Conservation (phyloP, 2,797 vertebrate genomes). For the Catostomus latipinnis region DNA sequence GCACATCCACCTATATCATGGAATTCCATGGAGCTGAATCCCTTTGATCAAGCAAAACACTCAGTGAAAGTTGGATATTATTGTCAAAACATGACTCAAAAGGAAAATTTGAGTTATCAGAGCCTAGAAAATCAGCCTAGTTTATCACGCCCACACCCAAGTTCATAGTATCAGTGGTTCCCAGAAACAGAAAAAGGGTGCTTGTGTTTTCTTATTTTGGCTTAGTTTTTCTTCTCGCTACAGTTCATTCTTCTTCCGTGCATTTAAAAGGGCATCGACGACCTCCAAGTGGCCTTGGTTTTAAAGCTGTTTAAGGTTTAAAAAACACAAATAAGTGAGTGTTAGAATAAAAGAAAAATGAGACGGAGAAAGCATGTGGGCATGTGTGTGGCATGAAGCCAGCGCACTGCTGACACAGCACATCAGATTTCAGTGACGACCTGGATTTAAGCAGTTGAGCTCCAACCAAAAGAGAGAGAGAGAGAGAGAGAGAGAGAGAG, state of each 20-base stretch:
- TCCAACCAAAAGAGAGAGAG: background rate
- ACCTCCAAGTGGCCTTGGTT: background rate
- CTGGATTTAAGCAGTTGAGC: background rate
- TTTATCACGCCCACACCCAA: slow-evolving; percentile 27
- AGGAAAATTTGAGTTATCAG: slow-evolving; percentile 20
- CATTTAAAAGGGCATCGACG: background rate
- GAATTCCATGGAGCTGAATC: background rate
- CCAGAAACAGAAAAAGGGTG: slow-evolving; percentile 27
- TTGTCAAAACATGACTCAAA: slow-evolving; percentile 25
- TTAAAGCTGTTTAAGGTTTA: background rate
- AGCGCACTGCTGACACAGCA: slow-evolving; percentile 10
- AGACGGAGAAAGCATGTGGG: background rate
- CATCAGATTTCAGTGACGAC: slow-evolving; percentile 26
- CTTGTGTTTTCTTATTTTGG: slow-evolving; percentile 22
- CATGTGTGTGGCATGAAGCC: slow-evolving; percentile 23
- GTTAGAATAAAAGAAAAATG: slow-evolving; percentile 8
- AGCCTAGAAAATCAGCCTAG: slow-evolving; percentile 17
- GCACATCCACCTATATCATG: too few relatives aligned
- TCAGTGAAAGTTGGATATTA: background rate
- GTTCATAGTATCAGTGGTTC: slow-evolving; percentile 28
- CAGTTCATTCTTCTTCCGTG: background rate
- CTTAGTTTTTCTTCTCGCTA: slow-evolving; percentile 6
- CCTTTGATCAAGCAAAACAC: background rate
- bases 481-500: slow-evolving; percentile 7
- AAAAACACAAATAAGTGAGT: slow-evolving; percentile 15